Evolutionary conservation across 64 coral and sea anemone genomes (phyloP).

Genomic region (Hydrozoanthus tunicans): DNA sequence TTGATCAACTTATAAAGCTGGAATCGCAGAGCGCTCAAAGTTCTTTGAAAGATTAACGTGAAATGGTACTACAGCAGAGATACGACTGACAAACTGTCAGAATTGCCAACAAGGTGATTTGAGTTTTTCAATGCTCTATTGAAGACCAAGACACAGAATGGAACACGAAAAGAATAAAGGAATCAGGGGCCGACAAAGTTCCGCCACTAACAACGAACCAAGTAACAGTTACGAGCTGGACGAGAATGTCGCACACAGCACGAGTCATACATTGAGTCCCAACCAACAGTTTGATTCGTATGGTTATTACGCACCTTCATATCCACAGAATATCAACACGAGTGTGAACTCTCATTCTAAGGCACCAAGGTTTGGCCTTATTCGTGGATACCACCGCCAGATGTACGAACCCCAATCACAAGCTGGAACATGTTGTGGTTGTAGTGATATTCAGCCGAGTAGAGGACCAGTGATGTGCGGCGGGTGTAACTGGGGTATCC

Average conservation of each 20-base stretch:
- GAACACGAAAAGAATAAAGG: not conserved
- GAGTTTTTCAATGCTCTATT: not conserved
- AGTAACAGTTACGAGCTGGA: not conserved
- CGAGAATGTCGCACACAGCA: not conserved
- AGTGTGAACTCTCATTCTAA: not conserved
- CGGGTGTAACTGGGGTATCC: constrained; percentile 76
- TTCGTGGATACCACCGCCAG: constrained; percentile 84
- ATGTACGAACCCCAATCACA: constrained; percentile 78
- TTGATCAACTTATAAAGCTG: too few species aligned
- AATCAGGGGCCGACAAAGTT: not conserved
- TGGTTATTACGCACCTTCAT: not conserved
- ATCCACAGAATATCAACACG: not conserved
- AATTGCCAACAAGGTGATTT: not conserved
- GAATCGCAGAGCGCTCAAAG: not conserved
- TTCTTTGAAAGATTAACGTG: not conserved
- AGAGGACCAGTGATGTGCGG: not conserved
- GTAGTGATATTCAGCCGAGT: not conserved
- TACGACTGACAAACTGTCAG: too few species aligned
- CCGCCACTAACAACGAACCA: not conserved
- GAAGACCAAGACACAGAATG: not conserved
- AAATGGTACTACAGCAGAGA: too few species aligned
- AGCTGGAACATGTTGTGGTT: constrained; percentile 64
- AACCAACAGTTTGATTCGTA: constrained; percentile 6
- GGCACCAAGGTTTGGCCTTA: constrained; percentile 77
- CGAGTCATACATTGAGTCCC: not conserved